These are phyloP conservation scores for Vannuccia rotundouncinata DNA, from an alignment of 2,888 invertebrate genomes.

Conservation along the genomic window DNA sequence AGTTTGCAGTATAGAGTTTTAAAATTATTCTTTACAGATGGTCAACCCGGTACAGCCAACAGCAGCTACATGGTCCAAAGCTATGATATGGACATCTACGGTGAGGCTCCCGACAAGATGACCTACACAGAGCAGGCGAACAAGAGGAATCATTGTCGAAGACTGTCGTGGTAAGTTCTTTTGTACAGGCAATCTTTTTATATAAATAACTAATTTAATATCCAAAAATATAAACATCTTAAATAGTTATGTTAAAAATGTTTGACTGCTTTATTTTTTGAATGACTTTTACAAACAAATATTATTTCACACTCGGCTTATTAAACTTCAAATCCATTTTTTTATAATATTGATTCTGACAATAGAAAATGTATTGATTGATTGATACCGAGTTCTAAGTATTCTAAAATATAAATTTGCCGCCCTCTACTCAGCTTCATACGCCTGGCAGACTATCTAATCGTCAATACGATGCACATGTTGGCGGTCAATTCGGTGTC, in stretches of 20 bases:
- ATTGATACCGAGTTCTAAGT: too few relatives aligned
- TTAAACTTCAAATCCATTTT: too few relatives aligned
- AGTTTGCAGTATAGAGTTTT: not conserved
- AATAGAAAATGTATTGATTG: too few relatives aligned
- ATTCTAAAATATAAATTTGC: too few relatives aligned
- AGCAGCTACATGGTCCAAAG: conserved; percentile 54
- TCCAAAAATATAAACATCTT: too few relatives aligned
- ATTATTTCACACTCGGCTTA: too few relatives aligned
- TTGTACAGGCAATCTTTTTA: not conserved
- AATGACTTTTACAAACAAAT: too few relatives aligned
- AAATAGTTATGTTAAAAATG: too few relatives aligned
- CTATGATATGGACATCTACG: conserved; percentile 57
- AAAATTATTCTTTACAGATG: conserved; percentile 39
- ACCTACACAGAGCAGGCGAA: conserved; percentile 79
- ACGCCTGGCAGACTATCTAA: conserved; percentile 57
- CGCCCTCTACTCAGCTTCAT: conserved; percentile 51
- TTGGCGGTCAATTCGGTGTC: conserved; percentile 57
- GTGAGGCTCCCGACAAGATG: conserved; percentile 63
- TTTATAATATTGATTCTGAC: too few relatives aligned
- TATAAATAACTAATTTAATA: not conserved
- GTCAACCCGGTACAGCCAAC: conserved; percentile 50
- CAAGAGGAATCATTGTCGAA: conserved; percentile 72
- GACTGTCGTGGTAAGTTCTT: conserved; percentile 66
- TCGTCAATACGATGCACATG: conserved; percentile 57
- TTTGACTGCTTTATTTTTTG: too few relatives aligned